These are phyloP conservation scores for Phallusia fumigata DNA, from an alignment of 23 tunicate species.

Conservation along the genomic window DNA sequence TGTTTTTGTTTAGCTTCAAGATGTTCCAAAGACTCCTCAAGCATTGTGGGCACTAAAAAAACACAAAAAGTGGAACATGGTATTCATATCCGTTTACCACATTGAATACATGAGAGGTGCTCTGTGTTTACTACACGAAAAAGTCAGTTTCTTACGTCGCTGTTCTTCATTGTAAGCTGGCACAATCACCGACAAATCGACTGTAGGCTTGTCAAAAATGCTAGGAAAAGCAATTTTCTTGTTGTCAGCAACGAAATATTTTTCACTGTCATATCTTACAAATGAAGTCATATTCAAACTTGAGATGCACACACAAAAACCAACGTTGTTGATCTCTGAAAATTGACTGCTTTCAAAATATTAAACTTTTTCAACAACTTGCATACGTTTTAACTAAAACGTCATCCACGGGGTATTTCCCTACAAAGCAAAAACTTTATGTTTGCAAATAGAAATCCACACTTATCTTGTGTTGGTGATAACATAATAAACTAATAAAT, in stretches of 20 bases:
- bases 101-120: too few relatives aligned
- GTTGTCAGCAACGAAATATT: conserved; percentile 39
- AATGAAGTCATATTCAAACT: conserved; percentile 8
- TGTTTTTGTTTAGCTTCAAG: conserved; percentile 40
- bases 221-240: conserved; percentile 47
- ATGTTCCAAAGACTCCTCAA: conserved; percentile 81
- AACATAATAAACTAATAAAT: too few relatives aligned
- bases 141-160: conserved; percentile 19
- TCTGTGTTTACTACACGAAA: not conserved
- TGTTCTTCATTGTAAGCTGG: conserved; percentile 94
- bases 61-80: too few relatives aligned
- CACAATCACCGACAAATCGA: conserved; percentile 76
- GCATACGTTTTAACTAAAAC: not conserved
- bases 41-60: conserved; percentile 71
- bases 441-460: too few relatives aligned
- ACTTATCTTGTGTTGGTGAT: too few relatives aligned
- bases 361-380: not conserved
- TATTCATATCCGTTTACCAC: not conserved
- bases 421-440: not conserved
- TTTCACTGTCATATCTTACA: conserved; percentile 53
- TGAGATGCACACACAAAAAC: not conserved
- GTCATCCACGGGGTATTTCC: not conserved
- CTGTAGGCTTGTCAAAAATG: conserved; percentile 28
- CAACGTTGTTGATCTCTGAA: not conserved
- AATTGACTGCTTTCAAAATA: not conserved